phyloP scores from a whole-genome alignment of 2,888 invertebrate species.

The Stramonita haemastoma region DNA sequence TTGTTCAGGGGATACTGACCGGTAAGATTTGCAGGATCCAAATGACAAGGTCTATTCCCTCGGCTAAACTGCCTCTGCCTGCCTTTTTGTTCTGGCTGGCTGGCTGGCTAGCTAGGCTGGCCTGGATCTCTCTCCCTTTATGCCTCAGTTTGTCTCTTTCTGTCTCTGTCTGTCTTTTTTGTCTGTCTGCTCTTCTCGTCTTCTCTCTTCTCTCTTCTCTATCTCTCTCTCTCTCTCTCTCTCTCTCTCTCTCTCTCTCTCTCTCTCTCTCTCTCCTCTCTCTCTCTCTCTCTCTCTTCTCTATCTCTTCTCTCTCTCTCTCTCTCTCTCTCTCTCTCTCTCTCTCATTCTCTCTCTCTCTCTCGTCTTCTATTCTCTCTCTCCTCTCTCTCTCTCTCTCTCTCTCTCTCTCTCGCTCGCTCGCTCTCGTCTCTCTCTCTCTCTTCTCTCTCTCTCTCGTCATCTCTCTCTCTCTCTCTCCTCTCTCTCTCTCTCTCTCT shows the following conservation, averaged over 20 bases:
- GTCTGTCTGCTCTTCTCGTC: neutral
- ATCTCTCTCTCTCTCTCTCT: neutral
- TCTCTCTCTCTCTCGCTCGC: neutral
- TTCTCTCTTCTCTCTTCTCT: neutral
- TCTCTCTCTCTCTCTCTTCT: conserved; percentile 10
- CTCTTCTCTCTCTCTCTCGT: neutral
- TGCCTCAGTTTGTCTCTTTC: neutral
- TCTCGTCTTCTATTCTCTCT: too few relatives aligned
- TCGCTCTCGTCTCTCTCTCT: neutral
- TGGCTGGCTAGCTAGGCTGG: neutral
- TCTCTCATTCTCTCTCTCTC: too few relatives aligned
- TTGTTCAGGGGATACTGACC: too few relatives aligned
- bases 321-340: too few relatives aligned
- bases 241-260: neutral
- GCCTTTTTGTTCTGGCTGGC: neutral
- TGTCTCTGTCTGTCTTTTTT: neutral
- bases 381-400: conserved; percentile 3
- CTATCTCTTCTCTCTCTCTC: neutral
- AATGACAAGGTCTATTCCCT: too few relatives aligned
- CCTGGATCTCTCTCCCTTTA: neutral
- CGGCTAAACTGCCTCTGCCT: neutral
- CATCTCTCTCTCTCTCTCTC: neutral
- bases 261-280: neutral
- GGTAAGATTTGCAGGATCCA: too few relatives aligned
- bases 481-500: conserved; percentile 15